Conservation (phyloP, 2,113 vertebrate genomes). For the Anseranas semipalmata region DNA sequence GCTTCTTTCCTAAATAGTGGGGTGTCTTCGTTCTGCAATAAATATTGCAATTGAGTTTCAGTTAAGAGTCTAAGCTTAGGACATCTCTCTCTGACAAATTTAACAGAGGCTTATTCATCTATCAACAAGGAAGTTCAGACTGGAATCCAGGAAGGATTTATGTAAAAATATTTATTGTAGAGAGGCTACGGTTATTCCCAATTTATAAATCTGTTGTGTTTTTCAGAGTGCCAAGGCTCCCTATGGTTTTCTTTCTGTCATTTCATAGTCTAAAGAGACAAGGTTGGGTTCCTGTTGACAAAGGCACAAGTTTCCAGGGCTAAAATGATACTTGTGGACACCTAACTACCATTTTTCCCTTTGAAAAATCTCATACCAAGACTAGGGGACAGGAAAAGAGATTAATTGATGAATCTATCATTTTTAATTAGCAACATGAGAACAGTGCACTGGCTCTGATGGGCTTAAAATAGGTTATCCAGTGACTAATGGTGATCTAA, state of each 20-base stretch:
- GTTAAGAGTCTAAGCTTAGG: conserved; percentile 30
- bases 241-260: neutral
- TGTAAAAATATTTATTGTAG: neutral
- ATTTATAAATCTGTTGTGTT: neutral
- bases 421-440: conserved; percentile 70
- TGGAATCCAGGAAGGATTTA: neutral
- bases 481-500: conserved; percentile 54
- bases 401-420: conserved; percentile 69
- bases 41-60: conserved; percentile 58
- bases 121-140: neutral
- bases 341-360: conserved; percentile 45
- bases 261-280: neutral
- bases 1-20: conserved; percentile 8
- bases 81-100: conserved; percentile 45
- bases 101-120: conserved; percentile 21
- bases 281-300: neutral
- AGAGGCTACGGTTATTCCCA: neutral
- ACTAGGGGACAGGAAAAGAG: conserved; percentile 22
- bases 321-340: conserved; percentile 13
- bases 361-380: conserved; percentile 55
- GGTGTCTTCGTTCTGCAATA: neutral
- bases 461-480: conserved; percentile 65
- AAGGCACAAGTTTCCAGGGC: neutral
- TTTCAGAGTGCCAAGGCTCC: neutral
- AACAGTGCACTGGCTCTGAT: conserved; percentile 5